Conservation (phyloP, 2,113 vertebrate species). For the Copsychus sechellarum region DNA sequence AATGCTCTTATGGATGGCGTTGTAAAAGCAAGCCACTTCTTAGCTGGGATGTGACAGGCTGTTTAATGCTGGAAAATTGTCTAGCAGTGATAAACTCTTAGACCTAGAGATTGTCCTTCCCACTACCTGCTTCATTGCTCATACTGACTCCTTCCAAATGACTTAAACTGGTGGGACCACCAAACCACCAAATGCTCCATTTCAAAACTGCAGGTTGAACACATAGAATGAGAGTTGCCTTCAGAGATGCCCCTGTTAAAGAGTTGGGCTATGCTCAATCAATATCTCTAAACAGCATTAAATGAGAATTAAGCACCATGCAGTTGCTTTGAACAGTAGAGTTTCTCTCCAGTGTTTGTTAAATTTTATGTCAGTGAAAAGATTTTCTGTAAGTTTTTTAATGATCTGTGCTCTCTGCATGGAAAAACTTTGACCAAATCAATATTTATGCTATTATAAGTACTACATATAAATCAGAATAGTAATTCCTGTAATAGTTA, state of each 20-base stretch:
- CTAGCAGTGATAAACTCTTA: background rate
- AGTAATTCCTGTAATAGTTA: background rate
- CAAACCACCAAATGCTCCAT: background rate
- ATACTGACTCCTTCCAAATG: background rate
- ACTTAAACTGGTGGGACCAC: background rate
- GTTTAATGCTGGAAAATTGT: background rate
- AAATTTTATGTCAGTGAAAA: background rate
- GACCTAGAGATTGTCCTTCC: background rate
- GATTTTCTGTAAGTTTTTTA: background rate
- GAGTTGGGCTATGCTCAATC: background rate
- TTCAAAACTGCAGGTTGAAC: background rate
- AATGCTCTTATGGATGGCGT: background rate
- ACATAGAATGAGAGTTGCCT: rapidly evolving
- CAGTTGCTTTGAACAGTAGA: background rate
- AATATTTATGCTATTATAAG: background rate
- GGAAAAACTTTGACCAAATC: background rate
- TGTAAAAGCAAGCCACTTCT: background rate
- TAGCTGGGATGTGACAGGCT: background rate
- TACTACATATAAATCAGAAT: background rate
- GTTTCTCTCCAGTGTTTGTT: background rate
- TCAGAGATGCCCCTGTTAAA: background rate
- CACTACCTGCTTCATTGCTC: background rate
- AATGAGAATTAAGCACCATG: background rate
- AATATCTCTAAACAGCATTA: background rate
- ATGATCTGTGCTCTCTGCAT: background rate